Evolutionary conservation across 2,797 vertebrate species (phyloP).

Genomic region (Chelonia mydas): DNA sequence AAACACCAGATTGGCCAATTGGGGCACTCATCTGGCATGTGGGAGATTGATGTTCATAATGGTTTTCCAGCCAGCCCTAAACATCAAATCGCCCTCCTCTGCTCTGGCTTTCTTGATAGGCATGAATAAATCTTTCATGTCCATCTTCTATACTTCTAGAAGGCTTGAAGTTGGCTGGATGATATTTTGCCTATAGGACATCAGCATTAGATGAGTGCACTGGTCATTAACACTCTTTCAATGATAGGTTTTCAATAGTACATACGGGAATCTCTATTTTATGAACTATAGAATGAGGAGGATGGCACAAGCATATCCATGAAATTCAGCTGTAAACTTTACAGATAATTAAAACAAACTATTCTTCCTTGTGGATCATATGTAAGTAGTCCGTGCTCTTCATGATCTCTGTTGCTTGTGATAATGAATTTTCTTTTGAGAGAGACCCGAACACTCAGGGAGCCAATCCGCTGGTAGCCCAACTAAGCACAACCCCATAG

Average conservation of each 20-base stretch:
- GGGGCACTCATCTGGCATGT: not conserved
- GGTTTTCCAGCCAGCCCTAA: not conserved
- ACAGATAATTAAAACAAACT: not conserved
- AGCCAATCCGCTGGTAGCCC: not conserved
- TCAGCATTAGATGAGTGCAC: not conserved
- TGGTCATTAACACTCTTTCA: not conserved
- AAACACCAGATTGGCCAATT: not conserved
- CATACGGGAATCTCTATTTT: not conserved
- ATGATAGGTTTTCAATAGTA: not conserved
- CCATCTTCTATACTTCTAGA: not conserved
- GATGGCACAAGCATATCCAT: not conserved
- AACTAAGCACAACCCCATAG: not conserved
- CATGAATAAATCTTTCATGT: not conserved
- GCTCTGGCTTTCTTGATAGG: not conserved
- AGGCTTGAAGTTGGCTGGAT: not conserved
- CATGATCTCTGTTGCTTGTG: not conserved
- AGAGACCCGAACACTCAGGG: not conserved
- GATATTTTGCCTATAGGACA: not conserved
- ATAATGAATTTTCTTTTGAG: not conserved
- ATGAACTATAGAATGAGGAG: not conserved
- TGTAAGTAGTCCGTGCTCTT: not conserved
- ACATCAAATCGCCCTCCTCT: not conserved
- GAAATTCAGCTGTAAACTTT: not conserved
- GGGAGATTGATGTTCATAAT: not conserved
- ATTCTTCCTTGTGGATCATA: accelerated